Percentiles rank a stretch among this genome's conserved stretches.
These are phyloP conservation scores for Dendrocopos noguchii DNA, from an alignment of 2,113 vertebrate genomes.

Conservation along the genomic window DNA sequence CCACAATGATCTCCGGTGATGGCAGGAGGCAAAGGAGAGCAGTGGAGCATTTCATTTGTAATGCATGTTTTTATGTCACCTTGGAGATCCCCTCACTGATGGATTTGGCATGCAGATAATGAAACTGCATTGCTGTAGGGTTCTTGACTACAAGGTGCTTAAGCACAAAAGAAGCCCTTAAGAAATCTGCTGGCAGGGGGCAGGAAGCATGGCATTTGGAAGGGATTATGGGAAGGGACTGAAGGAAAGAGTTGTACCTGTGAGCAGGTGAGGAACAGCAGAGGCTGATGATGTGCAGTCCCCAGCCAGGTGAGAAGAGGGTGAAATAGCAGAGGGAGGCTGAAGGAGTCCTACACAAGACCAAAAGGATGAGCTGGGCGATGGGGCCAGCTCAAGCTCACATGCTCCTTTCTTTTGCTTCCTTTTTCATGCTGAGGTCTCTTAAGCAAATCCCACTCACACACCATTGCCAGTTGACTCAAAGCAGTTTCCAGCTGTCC, in stretches of 20 bases:
- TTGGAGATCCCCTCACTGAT: constrained; percentile 52
- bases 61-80: constrained; percentile 66
- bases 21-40: constrained; percentile 49
- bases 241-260: background rate
- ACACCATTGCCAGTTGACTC: background rate
- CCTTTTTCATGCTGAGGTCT: background rate
- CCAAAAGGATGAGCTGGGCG: background rate
- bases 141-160: constrained; percentile 43
- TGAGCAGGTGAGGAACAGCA: background rate
- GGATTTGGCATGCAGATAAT: constrained; percentile 38
- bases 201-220: background rate
- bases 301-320: background rate
- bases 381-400: background rate
- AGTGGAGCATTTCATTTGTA: constrained; percentile 54
- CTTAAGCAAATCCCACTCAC: background rate
- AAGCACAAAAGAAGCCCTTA: constrained; percentile 9
- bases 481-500: background rate
- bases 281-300: background rate
- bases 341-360: background rate
- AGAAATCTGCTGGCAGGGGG: constrained; percentile 23
- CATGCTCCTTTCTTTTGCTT: background rate
- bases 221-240: background rate
- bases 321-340: background rate
- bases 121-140: constrained; percentile 40
- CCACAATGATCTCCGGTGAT: constrained; percentile 50